Percentiles rank a stretch among this genome's conserved stretches.
Evolutionary conservation across 2,797 vertebrate genomes (phyloP).

Genomic region (Cuniculus paca): DNA sequence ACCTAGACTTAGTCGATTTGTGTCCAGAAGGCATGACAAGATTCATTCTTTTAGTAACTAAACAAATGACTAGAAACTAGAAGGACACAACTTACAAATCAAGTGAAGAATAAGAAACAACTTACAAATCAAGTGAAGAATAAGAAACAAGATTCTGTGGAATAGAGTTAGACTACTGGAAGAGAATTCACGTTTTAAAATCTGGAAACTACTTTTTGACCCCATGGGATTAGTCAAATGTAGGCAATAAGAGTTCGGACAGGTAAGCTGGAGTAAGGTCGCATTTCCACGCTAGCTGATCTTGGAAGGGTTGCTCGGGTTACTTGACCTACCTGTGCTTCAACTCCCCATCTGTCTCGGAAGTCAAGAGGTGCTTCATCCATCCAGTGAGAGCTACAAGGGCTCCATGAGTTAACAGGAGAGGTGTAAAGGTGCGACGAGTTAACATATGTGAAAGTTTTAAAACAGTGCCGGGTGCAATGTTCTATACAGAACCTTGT

Average conservation of each 20-base stretch:
- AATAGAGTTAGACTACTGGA: not conserved
- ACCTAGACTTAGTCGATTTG: not conserved
- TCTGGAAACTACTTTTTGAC: not conserved
- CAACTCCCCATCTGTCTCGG: not conserved
- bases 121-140: not conserved
- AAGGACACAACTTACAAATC: not conserved
- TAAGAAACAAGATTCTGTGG: not conserved
- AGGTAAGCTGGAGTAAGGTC: not conserved
- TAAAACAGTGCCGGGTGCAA: not conserved
- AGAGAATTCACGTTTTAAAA: not conserved
- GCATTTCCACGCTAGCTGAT: not conserved
- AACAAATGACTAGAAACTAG: not conserved
- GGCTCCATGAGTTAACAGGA: not conserved
- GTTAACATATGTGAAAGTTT: not conserved
- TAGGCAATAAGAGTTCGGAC: not conserved
- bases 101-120: not conserved
- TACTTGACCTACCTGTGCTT: not conserved
- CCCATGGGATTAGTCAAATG: not conserved
- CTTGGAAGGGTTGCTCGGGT: not conserved
- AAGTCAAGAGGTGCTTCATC: not conserved
- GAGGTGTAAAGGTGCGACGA: rapidly evolving
- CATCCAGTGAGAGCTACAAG: not conserved
- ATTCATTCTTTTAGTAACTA: not conserved
- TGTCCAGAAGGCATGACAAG: not conserved
- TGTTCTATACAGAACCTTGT: no score